Evolutionary conservation across 2,797 vertebrate species (phyloP).

Genomic region (Crocidura indochinensis): DNA sequence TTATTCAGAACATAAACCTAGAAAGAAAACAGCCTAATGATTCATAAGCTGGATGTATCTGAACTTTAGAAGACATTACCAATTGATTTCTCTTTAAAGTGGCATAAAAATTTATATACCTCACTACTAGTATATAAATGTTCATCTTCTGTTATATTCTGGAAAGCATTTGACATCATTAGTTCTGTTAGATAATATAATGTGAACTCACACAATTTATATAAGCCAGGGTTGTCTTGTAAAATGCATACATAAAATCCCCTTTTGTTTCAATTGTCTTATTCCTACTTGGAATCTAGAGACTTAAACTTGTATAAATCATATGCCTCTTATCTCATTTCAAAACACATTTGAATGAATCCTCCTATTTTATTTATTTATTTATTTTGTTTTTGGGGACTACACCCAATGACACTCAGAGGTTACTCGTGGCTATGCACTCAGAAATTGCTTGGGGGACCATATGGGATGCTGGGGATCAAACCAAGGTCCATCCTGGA

Average conservation of each 20-base stretch:
- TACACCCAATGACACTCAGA: too few relatives aligned
- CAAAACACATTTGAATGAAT: too few relatives aligned
- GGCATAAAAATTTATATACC: neutral
- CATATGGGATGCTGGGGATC: too few relatives aligned
- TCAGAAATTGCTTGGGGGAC: too few relatives aligned
- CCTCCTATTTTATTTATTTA: neutral
- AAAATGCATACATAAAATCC: neutral
- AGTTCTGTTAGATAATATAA: neutral
- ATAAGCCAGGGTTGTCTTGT: conserved; percentile 34
- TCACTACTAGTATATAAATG: neutral
- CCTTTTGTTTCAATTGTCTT: conserved; percentile 23
- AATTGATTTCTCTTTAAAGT: conserved; percentile 23
- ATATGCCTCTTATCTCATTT: conserved; percentile 38
- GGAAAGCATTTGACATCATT: conserved; percentile 18
- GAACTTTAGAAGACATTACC: conserved; percentile 47
- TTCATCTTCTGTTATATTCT: neutral
- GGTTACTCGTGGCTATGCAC: too few relatives aligned
- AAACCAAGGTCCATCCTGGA: too few relatives aligned
- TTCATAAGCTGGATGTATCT: neutral
- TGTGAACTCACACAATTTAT: conserved; percentile 16
- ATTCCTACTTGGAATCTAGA: neutral
- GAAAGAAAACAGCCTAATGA: neutral
- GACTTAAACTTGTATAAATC: neutral
- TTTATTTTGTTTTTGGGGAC: too few relatives aligned
- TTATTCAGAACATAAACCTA: conserved; percentile 1